phyloP scores from a whole-genome alignment of 1,140 invertebrate genomes.

The Drosophila ironensis region DNA sequence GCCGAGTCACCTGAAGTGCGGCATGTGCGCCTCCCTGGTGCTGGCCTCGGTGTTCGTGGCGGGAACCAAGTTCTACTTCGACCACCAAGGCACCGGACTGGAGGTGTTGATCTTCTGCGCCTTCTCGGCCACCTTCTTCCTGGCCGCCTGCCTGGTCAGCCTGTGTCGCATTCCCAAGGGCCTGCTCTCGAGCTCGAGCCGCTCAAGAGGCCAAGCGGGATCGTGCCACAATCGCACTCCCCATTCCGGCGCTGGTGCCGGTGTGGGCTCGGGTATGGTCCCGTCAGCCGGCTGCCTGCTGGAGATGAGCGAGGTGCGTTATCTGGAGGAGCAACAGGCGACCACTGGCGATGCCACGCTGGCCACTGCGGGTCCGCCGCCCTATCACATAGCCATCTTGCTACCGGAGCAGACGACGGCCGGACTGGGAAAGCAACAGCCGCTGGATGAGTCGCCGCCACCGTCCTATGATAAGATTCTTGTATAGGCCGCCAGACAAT shows the following conservation, averaged over 20 bases:
- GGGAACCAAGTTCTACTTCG: constrained; percentile 87
- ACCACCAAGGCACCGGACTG: constrained; percentile 85
- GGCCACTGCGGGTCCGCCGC: constrained; percentile 81
- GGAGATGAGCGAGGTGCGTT: constrained; percentile 53
- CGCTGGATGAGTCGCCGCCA: constrained; percentile 83
- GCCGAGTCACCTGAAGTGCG: constrained; percentile 85
- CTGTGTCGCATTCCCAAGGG: constrained; percentile 82
- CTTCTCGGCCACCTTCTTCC: constrained; percentile 85
- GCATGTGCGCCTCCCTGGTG: constrained; percentile 86
- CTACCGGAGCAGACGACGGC: constrained; percentile 82
- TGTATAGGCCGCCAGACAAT: constrained; percentile 65
- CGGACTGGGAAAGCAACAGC: constrained; percentile 67
- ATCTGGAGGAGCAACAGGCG: constrained; percentile 50
- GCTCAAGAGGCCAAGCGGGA: constrained; percentile 40
- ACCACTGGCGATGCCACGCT: constrained; percentile 18
- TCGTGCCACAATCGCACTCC: constrained; percentile 51
- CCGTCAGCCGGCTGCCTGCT: constrained; percentile 36
- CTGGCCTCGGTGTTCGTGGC: constrained; percentile 86
- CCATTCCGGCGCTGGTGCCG: background rate
- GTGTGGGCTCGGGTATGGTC: background rate
- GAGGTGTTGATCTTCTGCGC: constrained; percentile 87
- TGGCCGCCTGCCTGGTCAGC: constrained; percentile 85
- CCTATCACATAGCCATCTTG: constrained; percentile 85
- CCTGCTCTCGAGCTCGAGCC: constrained; percentile 37
- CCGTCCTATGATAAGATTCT: constrained; percentile 85